Evolutionary conservation across 2,888 invertebrate species (phyloP), one percentile per base, ranked within the genome.

Genomic region (Ectropis crepuscularia): DNA sequence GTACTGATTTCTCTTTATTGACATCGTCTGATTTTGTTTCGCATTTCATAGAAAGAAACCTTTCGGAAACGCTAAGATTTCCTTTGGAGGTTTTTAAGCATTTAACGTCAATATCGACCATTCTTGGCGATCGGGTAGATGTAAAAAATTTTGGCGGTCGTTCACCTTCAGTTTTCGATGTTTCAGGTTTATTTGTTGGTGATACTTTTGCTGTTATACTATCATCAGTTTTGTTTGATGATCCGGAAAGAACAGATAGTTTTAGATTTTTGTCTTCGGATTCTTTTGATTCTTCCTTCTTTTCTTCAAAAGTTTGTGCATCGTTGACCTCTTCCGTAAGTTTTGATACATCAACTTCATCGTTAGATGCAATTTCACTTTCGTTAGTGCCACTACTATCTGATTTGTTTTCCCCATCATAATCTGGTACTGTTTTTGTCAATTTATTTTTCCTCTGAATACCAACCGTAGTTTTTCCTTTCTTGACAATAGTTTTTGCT

Each of bases 91-190:
- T 92, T 79, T 92, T 92, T 53, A 83, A 88, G 72, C 87, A 91
- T 78, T 92, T 92, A 0, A 92, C 88, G 71, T 92, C 92, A 59
- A 92, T 90, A 54, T 92, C 92, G 12, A 92, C 88, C 38, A 82
- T 89, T 71, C 92, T 85, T 12, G 91, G 90, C 50, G 88, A 87
- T 74, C 92, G 80, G 66, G 70, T 84, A 0, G 92, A 92, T 9
- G 92, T 92, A 61, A 92, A 92, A 78, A 92, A 92, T 75, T 92
- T 92, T 5, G 87, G 92, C 47, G 91, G 91, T 67, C 92, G 81
- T 75, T 92, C 92, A 36, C 73, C 80, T 77, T 92, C 92, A 61
- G 79, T 48, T 82, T 89, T 92, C 8, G 85, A 81, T n/a, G 82
- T 77, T 59, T 89, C 88, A 7, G 74, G 51, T 68, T 75, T 77